These are phyloP conservation scores for Macrotus californicus DNA, from an alignment of 2,113 vertebrate genomes.

Conservation along the genomic window DNA sequence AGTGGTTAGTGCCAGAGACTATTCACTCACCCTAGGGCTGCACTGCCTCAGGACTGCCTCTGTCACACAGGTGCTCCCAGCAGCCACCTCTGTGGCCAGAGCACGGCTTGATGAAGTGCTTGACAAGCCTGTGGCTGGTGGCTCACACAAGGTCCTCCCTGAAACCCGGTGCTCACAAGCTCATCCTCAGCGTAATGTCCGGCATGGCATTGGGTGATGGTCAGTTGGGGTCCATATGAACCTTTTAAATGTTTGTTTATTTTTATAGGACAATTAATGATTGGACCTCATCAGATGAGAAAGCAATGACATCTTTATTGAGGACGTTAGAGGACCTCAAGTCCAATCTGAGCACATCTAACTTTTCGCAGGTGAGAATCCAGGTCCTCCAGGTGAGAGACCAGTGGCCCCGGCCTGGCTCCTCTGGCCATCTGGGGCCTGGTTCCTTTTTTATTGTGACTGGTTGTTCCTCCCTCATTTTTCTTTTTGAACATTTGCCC, in stretches of 20 bases:
- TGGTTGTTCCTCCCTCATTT: not conserved
- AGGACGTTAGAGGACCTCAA: slow-evolving; percentile 73
- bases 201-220: accelerated
- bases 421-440: not conserved
- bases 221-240: accelerated
- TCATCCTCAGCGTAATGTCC: not conserved
- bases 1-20: accelerated
- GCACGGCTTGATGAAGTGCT: not conserved
- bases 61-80: not conserved
- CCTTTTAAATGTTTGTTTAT: not conserved
- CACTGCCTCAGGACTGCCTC: not conserved
- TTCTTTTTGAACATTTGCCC: not conserved
- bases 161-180: not conserved
- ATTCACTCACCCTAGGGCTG: not conserved
- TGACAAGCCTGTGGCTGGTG: not conserved
- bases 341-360: slow-evolving; percentile 65
- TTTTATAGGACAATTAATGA: slow-evolving; percentile 69
- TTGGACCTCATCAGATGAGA: slow-evolving; percentile 74
- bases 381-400: not conserved
- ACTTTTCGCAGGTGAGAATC: slow-evolving; percentile 67
- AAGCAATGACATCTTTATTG: slow-evolving; percentile 74
- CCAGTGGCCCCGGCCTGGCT: not conserved
- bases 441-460: not conserved
- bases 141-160: not conserved
- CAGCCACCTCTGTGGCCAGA: not conserved